phyloP scores from a whole-genome alignment of 2,888 invertebrate genomes.

The Acholoe squamosa region DNA sequence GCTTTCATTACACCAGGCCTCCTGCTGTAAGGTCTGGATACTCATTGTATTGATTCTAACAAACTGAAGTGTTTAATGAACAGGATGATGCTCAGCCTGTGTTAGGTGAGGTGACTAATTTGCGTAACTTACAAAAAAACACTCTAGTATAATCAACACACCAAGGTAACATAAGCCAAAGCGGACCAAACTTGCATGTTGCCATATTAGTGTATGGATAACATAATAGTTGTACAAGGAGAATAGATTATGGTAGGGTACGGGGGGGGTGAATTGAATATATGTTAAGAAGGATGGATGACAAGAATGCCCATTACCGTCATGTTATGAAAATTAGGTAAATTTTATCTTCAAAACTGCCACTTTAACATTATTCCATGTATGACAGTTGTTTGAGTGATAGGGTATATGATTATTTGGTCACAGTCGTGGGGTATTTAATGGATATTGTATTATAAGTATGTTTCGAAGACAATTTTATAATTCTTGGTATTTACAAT shows the following conservation, averaged over 20 bases:
- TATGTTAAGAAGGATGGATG: neutral
- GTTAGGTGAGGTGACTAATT: neutral
- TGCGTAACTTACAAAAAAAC: slow-evolving; percentile 17
- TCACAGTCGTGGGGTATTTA: too few relatives aligned
- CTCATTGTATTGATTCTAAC: neutral
- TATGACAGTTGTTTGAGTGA: neutral
- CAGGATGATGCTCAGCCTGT: neutral
- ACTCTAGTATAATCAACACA: neutral
- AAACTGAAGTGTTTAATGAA: slow-evolving; percentile 11
- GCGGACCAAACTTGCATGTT: slow-evolving; percentile 1
- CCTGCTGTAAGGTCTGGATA: neutral
- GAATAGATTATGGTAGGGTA: neutral
- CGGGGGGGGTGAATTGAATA: neutral
- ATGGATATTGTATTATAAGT: too few relatives aligned
- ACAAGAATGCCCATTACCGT: neutral
- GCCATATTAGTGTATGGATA: neutral
- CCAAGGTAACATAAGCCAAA: neutral
- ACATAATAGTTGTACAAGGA: neutral
- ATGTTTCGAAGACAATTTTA: too few relatives aligned
- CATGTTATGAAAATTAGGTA: neutral
- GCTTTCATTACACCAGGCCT: neutral
- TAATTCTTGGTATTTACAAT: too few relatives aligned
- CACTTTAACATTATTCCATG: slow-evolving; percentile 8
- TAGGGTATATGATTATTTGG: too few relatives aligned
- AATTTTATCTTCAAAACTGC: slow-evolving; percentile 3